phyloP scores from a whole-genome alignment of 2,888 invertebrate genomes.

The Lasioglossum vierecki region DNA sequence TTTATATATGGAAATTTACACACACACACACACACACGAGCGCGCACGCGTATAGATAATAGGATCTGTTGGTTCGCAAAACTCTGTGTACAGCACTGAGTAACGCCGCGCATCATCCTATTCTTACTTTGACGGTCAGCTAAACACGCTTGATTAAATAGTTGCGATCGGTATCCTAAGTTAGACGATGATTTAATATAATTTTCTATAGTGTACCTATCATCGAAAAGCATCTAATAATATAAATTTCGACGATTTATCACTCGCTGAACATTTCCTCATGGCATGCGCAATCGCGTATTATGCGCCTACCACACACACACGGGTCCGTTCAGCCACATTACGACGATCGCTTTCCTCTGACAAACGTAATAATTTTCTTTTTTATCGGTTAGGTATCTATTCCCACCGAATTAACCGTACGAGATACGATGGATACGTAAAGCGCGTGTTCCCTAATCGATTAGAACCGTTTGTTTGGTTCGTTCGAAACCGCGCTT shows the following conservation, averaged over 20 bases:
- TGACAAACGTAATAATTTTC: conserved; percentile 8
- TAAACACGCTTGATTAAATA: conserved; percentile 12
- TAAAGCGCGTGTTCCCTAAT: not conserved
- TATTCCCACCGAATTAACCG: not conserved
- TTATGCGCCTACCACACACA: conserved; percentile 27
- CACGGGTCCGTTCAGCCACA: conserved; percentile 14
- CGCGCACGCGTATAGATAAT: not conserved
- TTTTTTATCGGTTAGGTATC: not conserved
- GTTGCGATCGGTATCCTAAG: conserved; percentile 4
- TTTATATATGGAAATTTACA: no score
- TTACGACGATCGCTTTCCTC: conserved; percentile 33
- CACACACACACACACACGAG: no score
- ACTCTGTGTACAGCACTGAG: conserved; percentile 21
- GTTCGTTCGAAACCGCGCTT: conserved; percentile 34
- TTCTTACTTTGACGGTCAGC: conserved; percentile 4
- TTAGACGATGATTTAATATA: not conserved
- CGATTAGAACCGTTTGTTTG: not conserved
- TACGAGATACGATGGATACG: no score
- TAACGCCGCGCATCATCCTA: conserved; percentile 26
- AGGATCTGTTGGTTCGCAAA: not conserved
- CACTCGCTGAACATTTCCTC: not conserved
- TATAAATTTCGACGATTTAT: not conserved
- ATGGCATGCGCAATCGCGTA: conserved; percentile 41
- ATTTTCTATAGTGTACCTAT: not conserved
- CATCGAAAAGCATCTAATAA: not conserved